These are phyloP conservation scores for Arctia plantaginis DNA, from an alignment of 2,888 invertebrate genomes.

Conservation along the genomic window DNA sequence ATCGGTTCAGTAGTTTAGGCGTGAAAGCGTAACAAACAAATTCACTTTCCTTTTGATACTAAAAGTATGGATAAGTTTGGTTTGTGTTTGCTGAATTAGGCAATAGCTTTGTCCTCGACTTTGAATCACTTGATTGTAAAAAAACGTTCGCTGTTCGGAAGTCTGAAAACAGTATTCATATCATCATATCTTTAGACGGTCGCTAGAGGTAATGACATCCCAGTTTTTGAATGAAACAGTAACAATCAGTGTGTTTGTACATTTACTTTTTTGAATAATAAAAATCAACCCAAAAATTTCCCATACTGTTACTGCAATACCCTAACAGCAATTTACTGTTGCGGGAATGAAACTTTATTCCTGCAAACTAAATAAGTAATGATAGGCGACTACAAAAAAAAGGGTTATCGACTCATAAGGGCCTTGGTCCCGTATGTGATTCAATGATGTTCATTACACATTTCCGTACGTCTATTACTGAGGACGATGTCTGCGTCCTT, in stretches of 20 bases:
- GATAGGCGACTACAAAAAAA: background rate
- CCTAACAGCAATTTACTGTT: background rate
- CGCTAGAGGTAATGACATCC: no score
- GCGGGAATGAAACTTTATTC: background rate
- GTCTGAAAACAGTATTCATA: no score
- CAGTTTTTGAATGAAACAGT: no score
- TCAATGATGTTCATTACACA: conserved; percentile 44
- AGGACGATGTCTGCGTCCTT: conserved; percentile 58
- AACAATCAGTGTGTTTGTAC: background rate
- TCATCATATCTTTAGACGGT: no score
- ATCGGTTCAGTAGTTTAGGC: no score
- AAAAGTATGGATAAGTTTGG: no score
- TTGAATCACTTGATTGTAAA: no score
- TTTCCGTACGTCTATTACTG: conserved; percentile 46
- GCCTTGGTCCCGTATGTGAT: conserved; percentile 32
- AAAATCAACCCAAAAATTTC: background rate
- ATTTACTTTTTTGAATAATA: background rate
- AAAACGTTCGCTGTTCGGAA: no score
- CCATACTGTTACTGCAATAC: background rate
- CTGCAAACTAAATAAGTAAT: background rate
- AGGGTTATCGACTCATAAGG: conserved; percentile 31
- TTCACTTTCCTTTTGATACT: no score
- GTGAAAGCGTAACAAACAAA: no score
- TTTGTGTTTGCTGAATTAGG: no score
- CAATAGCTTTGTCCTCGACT: no score